These are phyloP conservation scores for Orestias chungarensis DNA, from an alignment of 2,797 vertebrate genomes.

Conservation along the genomic window DNA sequence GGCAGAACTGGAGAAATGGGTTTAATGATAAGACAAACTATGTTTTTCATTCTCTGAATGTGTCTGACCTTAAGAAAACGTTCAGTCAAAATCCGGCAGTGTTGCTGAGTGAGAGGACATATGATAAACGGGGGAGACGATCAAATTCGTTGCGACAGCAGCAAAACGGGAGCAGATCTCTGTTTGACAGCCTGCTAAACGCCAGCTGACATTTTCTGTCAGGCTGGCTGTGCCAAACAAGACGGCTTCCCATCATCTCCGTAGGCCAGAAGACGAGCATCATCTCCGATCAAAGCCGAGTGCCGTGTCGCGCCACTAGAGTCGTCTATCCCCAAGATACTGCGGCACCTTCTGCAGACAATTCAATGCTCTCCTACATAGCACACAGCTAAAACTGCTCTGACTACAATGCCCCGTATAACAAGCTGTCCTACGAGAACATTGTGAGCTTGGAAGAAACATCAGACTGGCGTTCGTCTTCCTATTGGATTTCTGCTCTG, in stretches of 20 bases:
- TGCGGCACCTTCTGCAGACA: conserved; percentile 14
- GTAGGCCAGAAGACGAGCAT: conserved; percentile 57
- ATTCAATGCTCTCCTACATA: conserved; percentile 24
- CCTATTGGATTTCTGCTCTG: conserved; percentile 11
- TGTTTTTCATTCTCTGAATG: background rate
- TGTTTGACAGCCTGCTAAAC: conserved; percentile 56
- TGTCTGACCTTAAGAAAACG: background rate
- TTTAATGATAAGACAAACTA: background rate
- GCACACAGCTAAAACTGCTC: conserved; percentile 2
- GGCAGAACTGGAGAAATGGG: background rate
- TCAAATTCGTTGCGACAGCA: conserved; percentile 33
- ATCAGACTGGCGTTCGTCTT: conserved; percentile 9
- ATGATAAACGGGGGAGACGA: background rate
- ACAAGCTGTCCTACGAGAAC: conserved; percentile 33
- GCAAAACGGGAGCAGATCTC: conserved; percentile 38
- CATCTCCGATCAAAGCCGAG: conserved; percentile 58
- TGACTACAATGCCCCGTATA: conserved; percentile 35
- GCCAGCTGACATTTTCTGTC: conserved; percentile 60
- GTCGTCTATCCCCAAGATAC: conserved; percentile 5
- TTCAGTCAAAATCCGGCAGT: background rate
- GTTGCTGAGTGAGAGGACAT: conserved; percentile 8
- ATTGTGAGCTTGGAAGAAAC: conserved; percentile 28
- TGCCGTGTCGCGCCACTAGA: conserved; percentile 39
- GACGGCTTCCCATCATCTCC: conserved; percentile 43
- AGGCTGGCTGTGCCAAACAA: conserved; percentile 47